Evolutionary conservation across 2,113 vertebrate genomes (phyloP).

Genomic region (Zootoca vivipara): DNA sequence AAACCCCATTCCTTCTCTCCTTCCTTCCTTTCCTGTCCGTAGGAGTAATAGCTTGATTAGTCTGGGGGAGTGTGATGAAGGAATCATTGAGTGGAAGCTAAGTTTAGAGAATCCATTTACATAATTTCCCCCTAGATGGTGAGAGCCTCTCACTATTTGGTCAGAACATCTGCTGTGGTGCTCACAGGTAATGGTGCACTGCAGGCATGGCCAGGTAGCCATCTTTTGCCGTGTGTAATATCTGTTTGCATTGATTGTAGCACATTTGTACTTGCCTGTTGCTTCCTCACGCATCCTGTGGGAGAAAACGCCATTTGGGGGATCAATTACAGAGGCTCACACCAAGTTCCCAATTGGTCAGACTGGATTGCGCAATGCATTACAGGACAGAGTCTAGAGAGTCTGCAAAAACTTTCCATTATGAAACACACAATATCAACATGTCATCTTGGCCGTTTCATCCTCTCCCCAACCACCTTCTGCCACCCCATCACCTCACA

Average conservation of each 20-base stretch:
- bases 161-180: constrained; percentile 54
- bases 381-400: no score
- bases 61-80: constrained; percentile 37
- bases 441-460: no score
- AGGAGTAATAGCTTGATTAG: constrained; percentile 48
- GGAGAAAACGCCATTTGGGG: no score
- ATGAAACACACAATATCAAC: no score
- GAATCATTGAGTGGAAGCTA: constrained; percentile 47
- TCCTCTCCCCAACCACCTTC: no score
- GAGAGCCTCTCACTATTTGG: constrained; percentile 23
- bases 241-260: not conserved
- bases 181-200: constrained; percentile 19
- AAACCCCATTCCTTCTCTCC: not conserved
- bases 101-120: constrained; percentile 36
- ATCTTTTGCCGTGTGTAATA: not conserved
- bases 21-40: constrained; percentile 25
- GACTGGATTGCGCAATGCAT: no score
- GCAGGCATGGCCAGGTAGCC: not conserved
- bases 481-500: no score
- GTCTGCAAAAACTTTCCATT: no score
- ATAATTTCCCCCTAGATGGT: constrained; percentile 24
- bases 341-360: no score
- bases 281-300: not conserved
- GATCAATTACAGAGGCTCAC: no score
- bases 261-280: not conserved